Percentiles rank a stretch among this genome's conserved stretches.
Evolutionary conservation across 2,797 vertebrate species (phyloP).

Genomic region (Rhynchotus rufescens): DNA sequence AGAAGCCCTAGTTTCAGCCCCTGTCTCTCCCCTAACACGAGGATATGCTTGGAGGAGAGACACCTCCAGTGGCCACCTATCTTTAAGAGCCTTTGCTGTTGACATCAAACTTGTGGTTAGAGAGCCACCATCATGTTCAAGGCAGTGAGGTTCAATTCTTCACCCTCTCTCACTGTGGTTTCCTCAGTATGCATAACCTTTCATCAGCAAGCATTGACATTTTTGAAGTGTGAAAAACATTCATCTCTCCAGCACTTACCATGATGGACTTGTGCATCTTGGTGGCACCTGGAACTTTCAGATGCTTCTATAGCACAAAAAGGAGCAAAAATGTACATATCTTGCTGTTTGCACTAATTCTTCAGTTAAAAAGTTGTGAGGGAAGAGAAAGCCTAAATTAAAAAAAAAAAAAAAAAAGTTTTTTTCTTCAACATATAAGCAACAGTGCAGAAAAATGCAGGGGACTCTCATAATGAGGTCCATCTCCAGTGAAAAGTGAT

Average conservation of each 20-base stretch:
- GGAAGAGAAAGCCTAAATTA: no score
- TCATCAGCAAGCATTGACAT: no score
- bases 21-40: not conserved
- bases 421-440: not conserved
- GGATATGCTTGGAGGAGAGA: not conserved
- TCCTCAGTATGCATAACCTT: not conserved
- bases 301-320: no score
- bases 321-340: not conserved
- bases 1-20: not conserved
- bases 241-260: no score
- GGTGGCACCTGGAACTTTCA: not conserved
- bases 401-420: no score
- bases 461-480: not conserved
- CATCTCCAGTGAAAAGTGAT: not conserved
- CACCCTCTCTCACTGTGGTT: not conserved
- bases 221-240: no score
- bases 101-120: not conserved
- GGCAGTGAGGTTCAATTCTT: fast-evolving
- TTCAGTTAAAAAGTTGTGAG: no score
- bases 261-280: not conserved
- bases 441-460: fast-evolving
- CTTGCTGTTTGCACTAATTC: no score
- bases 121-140: not conserved
- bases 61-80: not conserved
- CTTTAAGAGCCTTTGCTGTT: not conserved